These are phyloP conservation scores for Chaetoderma sp. DNA, from an alignment of 2,888 invertebrate genomes.

Conservation along the genomic window DNA sequence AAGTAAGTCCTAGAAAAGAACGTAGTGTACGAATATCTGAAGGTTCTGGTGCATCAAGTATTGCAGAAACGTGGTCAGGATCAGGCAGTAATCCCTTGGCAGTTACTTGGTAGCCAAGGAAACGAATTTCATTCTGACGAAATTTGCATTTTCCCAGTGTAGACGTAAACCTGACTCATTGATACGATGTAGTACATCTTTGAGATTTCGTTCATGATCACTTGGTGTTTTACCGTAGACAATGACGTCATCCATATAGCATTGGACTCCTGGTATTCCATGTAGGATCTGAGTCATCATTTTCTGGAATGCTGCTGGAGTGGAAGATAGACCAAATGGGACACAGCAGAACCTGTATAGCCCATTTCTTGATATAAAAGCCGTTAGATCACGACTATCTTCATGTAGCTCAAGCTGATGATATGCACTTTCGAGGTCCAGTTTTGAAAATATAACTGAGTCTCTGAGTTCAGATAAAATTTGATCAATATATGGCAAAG, in stretches of 20 bases:
- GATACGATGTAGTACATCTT: slow-evolving; percentile 11
- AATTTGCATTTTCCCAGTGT: slow-evolving; percentile 39
- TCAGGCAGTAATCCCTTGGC: too few relatives aligned
- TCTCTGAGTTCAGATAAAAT: slow-evolving; percentile 25
- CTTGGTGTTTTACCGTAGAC: slow-evolving; percentile 19
- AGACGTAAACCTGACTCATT: slow-evolving; percentile 31
- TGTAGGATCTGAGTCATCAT: slow-evolving; percentile 29
- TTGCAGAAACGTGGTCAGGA: too few relatives aligned
- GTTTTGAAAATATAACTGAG: slow-evolving; percentile 32
- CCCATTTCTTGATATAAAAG: slow-evolving; percentile 33
- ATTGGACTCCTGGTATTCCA: slow-evolving; percentile 25
- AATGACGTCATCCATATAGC: slow-evolving; percentile 39
- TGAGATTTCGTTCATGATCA: slow-evolving; percentile 30
- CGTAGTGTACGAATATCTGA: too few relatives aligned
- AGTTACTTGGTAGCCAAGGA: slow-evolving; percentile 38
- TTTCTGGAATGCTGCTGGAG: slow-evolving; percentile 17
- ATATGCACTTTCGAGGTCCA: slow-evolving; percentile 37
- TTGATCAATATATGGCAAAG: slow-evolving; percentile 26
- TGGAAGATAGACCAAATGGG: slow-evolving; percentile 23
- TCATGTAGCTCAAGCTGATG: slow-evolving; percentile 34
- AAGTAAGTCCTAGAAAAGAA: background rate
- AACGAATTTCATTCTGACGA: slow-evolving; percentile 16
- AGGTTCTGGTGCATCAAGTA: too few relatives aligned
- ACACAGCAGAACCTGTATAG: slow-evolving; percentile 28
- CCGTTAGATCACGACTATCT: slow-evolving; percentile 18